Evolutionary conservation across 2,113 vertebrate genomes (phyloP).

Genomic region (Dasyprocta punctata): DNA sequence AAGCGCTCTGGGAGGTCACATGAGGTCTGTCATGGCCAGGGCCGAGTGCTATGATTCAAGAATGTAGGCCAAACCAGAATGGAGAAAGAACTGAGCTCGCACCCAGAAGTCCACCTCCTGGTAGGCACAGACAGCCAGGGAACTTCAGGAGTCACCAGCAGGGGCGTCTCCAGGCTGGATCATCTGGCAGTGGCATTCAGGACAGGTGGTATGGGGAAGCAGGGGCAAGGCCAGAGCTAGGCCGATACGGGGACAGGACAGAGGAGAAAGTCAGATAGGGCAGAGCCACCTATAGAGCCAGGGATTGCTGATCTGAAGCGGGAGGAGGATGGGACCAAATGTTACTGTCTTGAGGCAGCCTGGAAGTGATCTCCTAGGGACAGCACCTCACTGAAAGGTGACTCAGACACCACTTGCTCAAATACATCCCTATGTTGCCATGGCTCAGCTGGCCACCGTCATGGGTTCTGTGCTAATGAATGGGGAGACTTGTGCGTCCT

Average conservation of each 20-base stretch:
- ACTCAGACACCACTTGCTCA: neutral
- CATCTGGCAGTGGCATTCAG: neutral
- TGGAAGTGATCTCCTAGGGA: neutral
- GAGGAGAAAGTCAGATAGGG: neutral
- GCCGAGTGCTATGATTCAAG: rapidly evolving
- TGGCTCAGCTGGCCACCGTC: neutral
- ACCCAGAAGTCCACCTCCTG: neutral
- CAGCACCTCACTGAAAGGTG: neutral
- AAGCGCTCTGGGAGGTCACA: neutral
- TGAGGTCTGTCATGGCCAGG: neutral
- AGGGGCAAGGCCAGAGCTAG: neutral
- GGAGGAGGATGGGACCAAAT: neutral
- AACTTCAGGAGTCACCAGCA: neutral
- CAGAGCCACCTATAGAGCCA: neutral
- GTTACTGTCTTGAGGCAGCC: neutral
- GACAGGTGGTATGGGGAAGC: neutral
- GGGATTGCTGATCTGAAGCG: neutral
- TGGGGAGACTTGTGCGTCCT: neutral
- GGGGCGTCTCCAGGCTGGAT: neutral
- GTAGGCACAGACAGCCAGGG: neutral
- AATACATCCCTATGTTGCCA: neutral
- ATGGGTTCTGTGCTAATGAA: neutral
- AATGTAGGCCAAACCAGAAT: neutral
- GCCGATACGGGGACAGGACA: neutral
- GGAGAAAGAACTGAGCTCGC: neutral